Base-by-base conservation (phyloP, 1,140 invertebrate species). In the Drosophila tani region DNA sequence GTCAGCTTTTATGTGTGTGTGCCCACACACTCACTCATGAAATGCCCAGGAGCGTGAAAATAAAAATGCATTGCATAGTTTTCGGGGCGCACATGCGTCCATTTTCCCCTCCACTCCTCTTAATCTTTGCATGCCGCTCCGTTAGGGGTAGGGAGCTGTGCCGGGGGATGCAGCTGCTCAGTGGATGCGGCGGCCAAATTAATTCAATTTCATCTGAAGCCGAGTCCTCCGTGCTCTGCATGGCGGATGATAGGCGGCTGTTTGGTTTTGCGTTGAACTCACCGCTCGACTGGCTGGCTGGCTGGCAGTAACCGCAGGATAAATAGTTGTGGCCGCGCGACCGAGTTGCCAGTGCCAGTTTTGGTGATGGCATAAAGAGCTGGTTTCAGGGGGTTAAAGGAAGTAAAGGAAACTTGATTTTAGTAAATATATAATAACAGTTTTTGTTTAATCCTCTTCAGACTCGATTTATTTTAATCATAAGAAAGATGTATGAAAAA, bases 121-220 rank as follows among this genome's bases (percentile, higher is more conserved):
- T 64, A 67, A 57, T 77, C 60, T 80, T 84, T 80, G 73, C 49
- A 45, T 65, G 62, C 32, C 35, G 14, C 27, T 60, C n/a, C 27
- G 40, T 40, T 50, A 17, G 45, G 35, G 15, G 43, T 55, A 74
- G 53, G 40, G 43, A 24, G 35, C 27, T 27, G 27, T 7, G 27
- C 27, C 27, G 3, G 19, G 50, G 53, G 27, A n/a, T 27, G 32
- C 11, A 58, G 49, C 56, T 51, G 38, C 50, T 55, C 47, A 63
- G 41, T 57, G 63, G 45, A 58, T 59, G 57, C 49, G 65, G 51
- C 49, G 62, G 53, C 58, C 55, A 83, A 87, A 87, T 88, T 82
- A 87, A 87, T 88, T 83, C 76, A 88, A 78, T 87, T 80, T 87
- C 49, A 49, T 51, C 47, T 53, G 38, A 21, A 75, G 60, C 32